Percentiles rank a stretch among this genome's conserved stretches.
Conservation (phyloP, 2,113 vertebrate species). For the Anguilla japonica region DNA sequence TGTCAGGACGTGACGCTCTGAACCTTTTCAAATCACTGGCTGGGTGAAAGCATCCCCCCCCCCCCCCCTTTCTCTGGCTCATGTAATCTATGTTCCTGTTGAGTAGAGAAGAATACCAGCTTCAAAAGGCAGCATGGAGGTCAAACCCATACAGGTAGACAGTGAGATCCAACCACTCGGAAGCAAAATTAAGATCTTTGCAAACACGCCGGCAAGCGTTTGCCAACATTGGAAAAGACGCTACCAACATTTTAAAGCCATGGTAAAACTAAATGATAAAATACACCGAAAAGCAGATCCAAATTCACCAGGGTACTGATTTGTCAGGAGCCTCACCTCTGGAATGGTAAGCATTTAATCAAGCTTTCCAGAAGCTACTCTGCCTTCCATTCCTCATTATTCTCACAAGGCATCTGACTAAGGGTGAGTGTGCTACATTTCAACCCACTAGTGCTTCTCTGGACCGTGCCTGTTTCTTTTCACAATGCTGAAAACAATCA, state of each 20-base stretch:
- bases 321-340: not conserved
- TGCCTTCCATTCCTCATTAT: not conserved
- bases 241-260: not conserved
- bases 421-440: too few relatives aligned
- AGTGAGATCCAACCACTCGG: not conserved
- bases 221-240: not conserved
- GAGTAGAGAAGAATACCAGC: not conserved
- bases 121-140: not conserved
- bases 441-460: too few relatives aligned
- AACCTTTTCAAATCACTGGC: constrained; percentile 4
- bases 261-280: not conserved
- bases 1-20: not conserved
- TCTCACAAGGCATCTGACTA: not conserved
- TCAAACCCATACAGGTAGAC: not conserved
- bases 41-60: not conserved
- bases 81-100: not conserved
- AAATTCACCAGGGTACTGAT: not conserved
- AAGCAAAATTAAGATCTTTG: not conserved
- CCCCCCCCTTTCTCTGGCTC: not conserved
- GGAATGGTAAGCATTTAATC: too few relatives aligned
- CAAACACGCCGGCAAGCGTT: not conserved
- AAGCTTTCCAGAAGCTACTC: too few relatives aligned
- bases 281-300: not conserved
- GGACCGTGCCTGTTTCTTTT: too few relatives aligned
- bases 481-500: too few relatives aligned